These are phyloP conservation scores for Bubo blakistoni DNA, from an alignment of 2,113 vertebrate genomes.

Conservation along the genomic window DNA sequence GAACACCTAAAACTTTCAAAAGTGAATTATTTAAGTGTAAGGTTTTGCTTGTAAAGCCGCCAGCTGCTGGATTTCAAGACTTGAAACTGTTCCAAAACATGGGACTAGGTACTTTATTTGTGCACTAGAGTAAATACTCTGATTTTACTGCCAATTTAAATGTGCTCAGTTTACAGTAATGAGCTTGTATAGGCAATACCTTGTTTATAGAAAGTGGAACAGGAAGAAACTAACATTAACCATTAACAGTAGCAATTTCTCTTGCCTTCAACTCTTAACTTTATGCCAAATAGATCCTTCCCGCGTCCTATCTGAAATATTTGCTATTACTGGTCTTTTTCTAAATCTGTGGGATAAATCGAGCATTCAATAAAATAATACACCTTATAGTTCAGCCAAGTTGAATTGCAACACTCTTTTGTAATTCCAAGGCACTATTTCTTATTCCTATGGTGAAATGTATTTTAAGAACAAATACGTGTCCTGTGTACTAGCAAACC, in stretches of 20 bases:
- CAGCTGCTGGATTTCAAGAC: slow-evolving; percentile 84
- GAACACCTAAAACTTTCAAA: slow-evolving; percentile 79
- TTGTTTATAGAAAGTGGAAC: slow-evolving; percentile 80
- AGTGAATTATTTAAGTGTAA: slow-evolving; percentile 81
- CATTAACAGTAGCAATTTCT: slow-evolving; percentile 80
- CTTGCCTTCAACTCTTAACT: slow-evolving; percentile 48
- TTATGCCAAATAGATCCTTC: slow-evolving; percentile 58
- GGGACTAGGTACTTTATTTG: slow-evolving; percentile 85
- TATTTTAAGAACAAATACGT: background rate
- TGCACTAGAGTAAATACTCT: slow-evolving; percentile 85
- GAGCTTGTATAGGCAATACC: slow-evolving; percentile 85
- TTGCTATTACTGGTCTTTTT: slow-evolving; percentile 8
- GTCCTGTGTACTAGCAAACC: background rate
- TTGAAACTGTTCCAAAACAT: slow-evolving; percentile 83
- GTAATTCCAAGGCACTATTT: background rate
- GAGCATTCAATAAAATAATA: background rate
- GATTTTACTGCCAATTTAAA: slow-evolving; percentile 95
- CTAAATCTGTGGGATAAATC: background rate
- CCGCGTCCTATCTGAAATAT: slow-evolving; percentile 6
- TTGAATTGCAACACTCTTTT: background rate
- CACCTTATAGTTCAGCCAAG: background rate
- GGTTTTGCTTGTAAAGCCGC: slow-evolving; percentile 80
- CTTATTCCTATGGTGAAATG: background rate
- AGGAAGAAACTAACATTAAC: slow-evolving; percentile 80
- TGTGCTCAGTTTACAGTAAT: slow-evolving; percentile 91